Base-by-base conservation (phyloP, 1,140 invertebrate species). In the Drosophila melanica region DNA sequence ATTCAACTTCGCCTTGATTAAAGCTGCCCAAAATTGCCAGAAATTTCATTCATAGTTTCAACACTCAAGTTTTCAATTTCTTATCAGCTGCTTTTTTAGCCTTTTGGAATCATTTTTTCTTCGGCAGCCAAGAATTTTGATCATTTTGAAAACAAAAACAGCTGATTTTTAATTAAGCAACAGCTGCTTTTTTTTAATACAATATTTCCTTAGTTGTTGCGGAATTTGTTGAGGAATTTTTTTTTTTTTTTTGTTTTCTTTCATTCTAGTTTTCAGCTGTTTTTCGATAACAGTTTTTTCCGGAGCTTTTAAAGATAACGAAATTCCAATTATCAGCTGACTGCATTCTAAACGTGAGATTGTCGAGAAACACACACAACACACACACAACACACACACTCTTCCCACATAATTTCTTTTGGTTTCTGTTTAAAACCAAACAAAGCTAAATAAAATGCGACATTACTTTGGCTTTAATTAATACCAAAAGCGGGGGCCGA, bases 281-380 rank as follows among this genome's bases (percentile, higher is more conserved):
- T 10, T 45, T 45, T 45, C 2, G n/a, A 45, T 11, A 45, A 9
- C 23, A 30, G 27, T 8, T 23, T 30, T 50, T 30, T 50, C n/a
- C 20, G 9, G 7, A 23, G 20, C 18, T 10, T 47, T 47, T 23
- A 8, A 10, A 47, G 16, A 20, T 47, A 20, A 47, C 16, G 4
- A 47, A 35, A 53, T 35, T 53, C 14, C 50, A 53, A 53, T 53
- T 53, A 53, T 53, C 50, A 37, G 50, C 23, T 30, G 23, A 33
- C 30, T 33, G 30, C 30, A 33, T 7, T 33, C 7, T 10, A 2
- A 58, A 58, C 55, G 27, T 59, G 41, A 10, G 20, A 27, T n/a
- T n/a, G 45, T 27, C 47, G 12, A 14, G 20, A 30, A 48, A 30
- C 12, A 30, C 11, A n/a, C 20, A 8, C 16, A 45, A 23, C 16